Conservation (phyloP, 2,797 vertebrate species). For the Poeciliopsis paucimaculata region DNA sequence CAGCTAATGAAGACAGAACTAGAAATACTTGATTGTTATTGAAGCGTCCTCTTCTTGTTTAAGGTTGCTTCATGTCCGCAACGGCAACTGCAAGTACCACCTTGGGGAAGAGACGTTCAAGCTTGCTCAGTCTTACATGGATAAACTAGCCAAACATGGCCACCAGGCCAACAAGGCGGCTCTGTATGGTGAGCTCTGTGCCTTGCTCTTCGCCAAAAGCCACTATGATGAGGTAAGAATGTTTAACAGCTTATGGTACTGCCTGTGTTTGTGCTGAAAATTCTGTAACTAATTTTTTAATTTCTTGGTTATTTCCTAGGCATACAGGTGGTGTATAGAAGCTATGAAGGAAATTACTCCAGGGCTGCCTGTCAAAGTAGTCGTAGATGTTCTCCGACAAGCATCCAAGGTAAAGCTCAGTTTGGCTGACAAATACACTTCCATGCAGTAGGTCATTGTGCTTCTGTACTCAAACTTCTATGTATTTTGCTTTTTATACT, state of each 20-base stretch:
- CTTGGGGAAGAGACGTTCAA: conserved; percentile 99
- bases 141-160: conserved; percentile 94
- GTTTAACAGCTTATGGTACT: not conserved
- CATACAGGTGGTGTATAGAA: conserved; percentile 99
- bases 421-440: not conserved
- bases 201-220: conserved; percentile 98
- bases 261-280: not conserved
- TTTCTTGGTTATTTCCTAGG: conserved; percentile 72
- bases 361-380: conserved; percentile 95
- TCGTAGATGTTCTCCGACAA: conserved; percentile 97
- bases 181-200: conserved; percentile 95
- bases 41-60: conserved; percentile 20
- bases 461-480: too few relatives aligned
- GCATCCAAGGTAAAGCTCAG: conserved; percentile 87
- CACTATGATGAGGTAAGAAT: conserved; percentile 95
- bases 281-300: not conserved
- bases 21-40: not conserved
- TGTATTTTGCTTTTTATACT: too few relatives aligned
- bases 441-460: not conserved
- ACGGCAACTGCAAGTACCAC: conserved; percentile 98
- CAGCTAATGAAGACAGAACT: not conserved
- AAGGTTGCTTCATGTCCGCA: conserved; percentile 96
- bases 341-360: conserved; percentile 97
- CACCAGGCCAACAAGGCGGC: conserved; percentile 98
- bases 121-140: conserved; percentile 96